A percentile compares a stretch with the other conserved stretches of the same genome.
Evolutionary conservation across 2,113 vertebrate species (phyloP).

Genomic region (Ageneiosus marmoratus): DNA sequence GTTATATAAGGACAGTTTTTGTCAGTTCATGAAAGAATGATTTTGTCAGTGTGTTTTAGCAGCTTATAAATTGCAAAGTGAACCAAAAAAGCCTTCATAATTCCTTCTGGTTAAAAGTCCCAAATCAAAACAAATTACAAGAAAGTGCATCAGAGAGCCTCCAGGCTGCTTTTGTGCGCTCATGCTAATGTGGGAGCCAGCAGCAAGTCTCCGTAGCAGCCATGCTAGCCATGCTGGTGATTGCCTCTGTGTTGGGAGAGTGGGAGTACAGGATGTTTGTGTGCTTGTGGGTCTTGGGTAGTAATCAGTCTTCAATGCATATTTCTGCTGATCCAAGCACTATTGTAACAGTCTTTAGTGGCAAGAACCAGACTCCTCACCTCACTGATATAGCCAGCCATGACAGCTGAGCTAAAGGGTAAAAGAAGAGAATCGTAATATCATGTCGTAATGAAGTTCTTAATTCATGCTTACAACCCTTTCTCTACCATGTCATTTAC

Average conservation of each 20-base stretch:
- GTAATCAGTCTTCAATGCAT: slow-evolving; percentile 33
- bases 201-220: neutral
- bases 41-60: neutral
- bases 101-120: slow-evolving; percentile 30
- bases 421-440: neutral
- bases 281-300: neutral
- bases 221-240: slow-evolving; percentile 3
- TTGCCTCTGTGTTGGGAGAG: slow-evolving; percentile 32
- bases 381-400: neutral
- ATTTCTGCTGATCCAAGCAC: slow-evolving; percentile 52
- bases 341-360: slow-evolving; percentile 13
- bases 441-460: neutral
- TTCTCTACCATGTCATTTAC: neutral
- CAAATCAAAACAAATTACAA: slow-evolving; percentile 41
- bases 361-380: neutral
- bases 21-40: neutral
- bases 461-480: neutral
- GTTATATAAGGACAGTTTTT: slow-evolving; percentile 6
- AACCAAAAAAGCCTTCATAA: neutral
- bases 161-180: slow-evolving; percentile 36
- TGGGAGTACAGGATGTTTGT: slow-evolving; percentile 8
- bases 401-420: slow-evolving; percentile 9
- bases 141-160: slow-evolving; percentile 35
- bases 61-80: neutral
- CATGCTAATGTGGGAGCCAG: slow-evolving; percentile 27